Percentiles rank a stretch among this genome's conserved stretches.
Evolutionary conservation across 2,888 invertebrate species (phyloP).

Genomic region (Pelosia muscerda): DNA sequence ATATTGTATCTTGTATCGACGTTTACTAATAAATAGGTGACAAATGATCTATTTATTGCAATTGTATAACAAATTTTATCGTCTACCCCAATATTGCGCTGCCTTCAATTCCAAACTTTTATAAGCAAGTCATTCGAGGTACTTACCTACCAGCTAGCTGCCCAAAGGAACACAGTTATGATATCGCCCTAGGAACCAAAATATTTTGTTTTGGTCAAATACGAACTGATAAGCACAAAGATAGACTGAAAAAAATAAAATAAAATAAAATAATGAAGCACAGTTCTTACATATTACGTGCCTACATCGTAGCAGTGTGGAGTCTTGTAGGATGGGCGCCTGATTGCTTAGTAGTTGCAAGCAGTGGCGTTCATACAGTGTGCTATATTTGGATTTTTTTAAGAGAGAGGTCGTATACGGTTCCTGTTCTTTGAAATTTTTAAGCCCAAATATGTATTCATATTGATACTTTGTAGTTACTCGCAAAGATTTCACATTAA

Average conservation of each 20-base stretch:
- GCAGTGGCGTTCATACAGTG: background rate
- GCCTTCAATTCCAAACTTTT: background rate
- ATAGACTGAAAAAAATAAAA: no score
- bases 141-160: no score
- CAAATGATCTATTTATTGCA: no score
- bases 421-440: no score
- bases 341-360: background rate
- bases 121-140: background rate
- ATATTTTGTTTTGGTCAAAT: background rate
- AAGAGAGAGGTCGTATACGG: background rate
- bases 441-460: background rate
- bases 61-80: no score
- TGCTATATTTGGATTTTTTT: background rate
- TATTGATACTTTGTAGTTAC: background rate
- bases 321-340: background rate
- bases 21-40: background rate
- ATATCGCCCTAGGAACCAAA: background rate
- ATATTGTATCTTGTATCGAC: background rate
- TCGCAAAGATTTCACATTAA: background rate
- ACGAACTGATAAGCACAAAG: background rate
- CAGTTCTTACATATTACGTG: slow-evolving; percentile 2
- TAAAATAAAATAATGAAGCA: no score
- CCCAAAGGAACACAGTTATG: background rate
- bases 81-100: background rate
- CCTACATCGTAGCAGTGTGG: background rate